Evolutionary conservation across 2,113 vertebrate species (phyloP).

Genomic region (Gymnobelideus leadbeateri): DNA sequence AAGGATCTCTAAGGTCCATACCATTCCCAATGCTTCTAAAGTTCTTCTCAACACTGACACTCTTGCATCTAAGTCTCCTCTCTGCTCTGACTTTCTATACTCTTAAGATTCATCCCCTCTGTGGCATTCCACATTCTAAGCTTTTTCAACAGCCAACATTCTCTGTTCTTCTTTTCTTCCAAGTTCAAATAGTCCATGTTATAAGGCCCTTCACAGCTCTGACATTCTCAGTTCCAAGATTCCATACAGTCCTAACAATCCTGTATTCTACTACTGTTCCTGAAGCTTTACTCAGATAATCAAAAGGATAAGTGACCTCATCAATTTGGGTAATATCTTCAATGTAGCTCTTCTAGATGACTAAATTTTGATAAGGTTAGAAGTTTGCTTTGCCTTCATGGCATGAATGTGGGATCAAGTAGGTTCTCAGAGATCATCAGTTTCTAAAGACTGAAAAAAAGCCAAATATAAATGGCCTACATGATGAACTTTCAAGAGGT

Average conservation of each 20-base stretch:
- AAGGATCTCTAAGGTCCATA: background rate
- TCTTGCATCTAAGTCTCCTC: background rate
- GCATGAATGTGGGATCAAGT: background rate
- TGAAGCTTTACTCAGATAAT: background rate
- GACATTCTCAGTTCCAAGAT: background rate
- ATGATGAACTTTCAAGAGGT: background rate
- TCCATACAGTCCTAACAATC: background rate
- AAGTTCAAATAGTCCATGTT: too few species aligned
- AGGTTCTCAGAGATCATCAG: background rate
- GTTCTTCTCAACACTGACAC: background rate
- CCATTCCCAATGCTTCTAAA: background rate
- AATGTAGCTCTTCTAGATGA: background rate
- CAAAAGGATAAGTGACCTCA: background rate
- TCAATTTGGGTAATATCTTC: background rate
- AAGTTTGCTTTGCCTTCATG: background rate
- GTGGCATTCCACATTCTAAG: background rate
- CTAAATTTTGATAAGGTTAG: background rate
- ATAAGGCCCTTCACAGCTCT: background rate
- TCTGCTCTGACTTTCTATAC: background rate
- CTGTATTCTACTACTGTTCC: background rate
- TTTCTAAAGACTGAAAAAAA: background rate
- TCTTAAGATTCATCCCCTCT: background rate
- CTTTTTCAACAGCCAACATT: background rate
- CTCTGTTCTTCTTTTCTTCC: background rate
- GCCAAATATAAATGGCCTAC: background rate